Evolutionary conservation across 2,797 vertebrate genomes (phyloP), one percentile per base, ranked within the genome.

Genomic region (Chrosomus eos): DNA sequence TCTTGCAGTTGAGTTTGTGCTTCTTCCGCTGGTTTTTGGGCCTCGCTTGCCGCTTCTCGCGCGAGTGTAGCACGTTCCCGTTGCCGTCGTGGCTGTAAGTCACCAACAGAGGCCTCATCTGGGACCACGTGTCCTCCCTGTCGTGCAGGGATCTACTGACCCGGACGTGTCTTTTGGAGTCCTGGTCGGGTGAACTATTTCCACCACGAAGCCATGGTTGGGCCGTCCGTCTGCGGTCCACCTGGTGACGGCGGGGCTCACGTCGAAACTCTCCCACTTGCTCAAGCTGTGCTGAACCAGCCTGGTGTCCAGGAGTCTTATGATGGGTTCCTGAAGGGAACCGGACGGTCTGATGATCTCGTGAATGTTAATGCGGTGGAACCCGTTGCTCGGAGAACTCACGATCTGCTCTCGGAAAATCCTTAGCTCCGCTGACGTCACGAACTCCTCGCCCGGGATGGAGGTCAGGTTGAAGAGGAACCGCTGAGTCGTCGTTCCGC

Each of bases 381-480:
- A 93, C 90, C 96, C 88, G 18, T 82, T 87, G 76, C 75, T 70
- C 3, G 92, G 23, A 83, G 92, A 87, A 89, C 93, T 95, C 88
- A 94, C 95, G 81, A 98, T 95, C 94, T 97, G 96, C 89, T 98
- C 94, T 90, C 98, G 97, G 95, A 97, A 99, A 93, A 99, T 95
- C 85, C 98, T 96, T n/a, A 99, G 96, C 94, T 99, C 98, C 38
- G 98, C 97, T 80, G 97, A 98, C 75, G 97, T 97, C 95, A 99
- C 93, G 83, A 97, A 95, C 92, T 99, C 98, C 92, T 97, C 97
- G 0, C 91, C 91, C 9, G 98, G 98, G 91, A 99, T 92, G 58
- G 98, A 97, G 87, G 96, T 97, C 91, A 99, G 95, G 93, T 99
- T 99, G 94, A 99, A 99, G 95, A 97, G 96, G 94, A 99, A 99